Conservation (phyloP, 2,888 invertebrate species). For the Drosophila fulvimacula region DNA sequence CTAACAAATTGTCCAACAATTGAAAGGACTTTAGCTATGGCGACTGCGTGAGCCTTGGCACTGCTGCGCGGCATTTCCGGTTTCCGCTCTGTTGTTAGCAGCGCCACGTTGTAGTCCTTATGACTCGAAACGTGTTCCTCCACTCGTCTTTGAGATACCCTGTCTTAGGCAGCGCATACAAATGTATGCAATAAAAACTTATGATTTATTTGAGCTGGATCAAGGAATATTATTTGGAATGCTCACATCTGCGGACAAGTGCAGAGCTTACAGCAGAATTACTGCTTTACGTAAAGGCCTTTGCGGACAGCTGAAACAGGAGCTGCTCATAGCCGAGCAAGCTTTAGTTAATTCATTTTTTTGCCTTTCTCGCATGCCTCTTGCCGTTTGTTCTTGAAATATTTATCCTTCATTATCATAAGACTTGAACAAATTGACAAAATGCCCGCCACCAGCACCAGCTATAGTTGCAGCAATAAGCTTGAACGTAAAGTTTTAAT, state of each 20-base stretch:
- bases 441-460: slow-evolving; percentile 27
- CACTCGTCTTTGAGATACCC: slow-evolving; percentile 9
- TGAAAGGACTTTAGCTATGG: slow-evolving; percentile 45
- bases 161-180: neutral
- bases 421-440: slow-evolving; percentile 56
- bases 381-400: slow-evolving; percentile 55
- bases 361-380: slow-evolving; percentile 29
- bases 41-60: slow-evolving; percentile 52
- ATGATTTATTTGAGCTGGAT: slow-evolving; percentile 3
- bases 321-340: neutral
- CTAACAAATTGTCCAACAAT: slow-evolving; percentile 61
- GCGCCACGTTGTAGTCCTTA: slow-evolving; percentile 64
- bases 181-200: slow-evolving; percentile 7
- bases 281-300: neutral
- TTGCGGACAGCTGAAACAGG: neutral
- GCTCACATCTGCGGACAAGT: slow-evolving; percentile 2
- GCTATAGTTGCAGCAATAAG: slow-evolving; percentile 28
- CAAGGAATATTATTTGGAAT: neutral
- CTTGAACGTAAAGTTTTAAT: slow-evolving; percentile 57
- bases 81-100: slow-evolving; percentile 67
- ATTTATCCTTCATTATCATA: slow-evolving; percentile 70
- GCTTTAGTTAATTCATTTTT: neutral
- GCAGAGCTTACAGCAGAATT: neutral
- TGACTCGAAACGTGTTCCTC: slow-evolving; percentile 6
- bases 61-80: slow-evolving; percentile 71